A percentile compares a stretch with the other conserved stretches of the same genome.
Evolutionary conservation across 2,888 invertebrate genomes (phyloP).

Genomic region (Hydraecia micacea): DNA sequence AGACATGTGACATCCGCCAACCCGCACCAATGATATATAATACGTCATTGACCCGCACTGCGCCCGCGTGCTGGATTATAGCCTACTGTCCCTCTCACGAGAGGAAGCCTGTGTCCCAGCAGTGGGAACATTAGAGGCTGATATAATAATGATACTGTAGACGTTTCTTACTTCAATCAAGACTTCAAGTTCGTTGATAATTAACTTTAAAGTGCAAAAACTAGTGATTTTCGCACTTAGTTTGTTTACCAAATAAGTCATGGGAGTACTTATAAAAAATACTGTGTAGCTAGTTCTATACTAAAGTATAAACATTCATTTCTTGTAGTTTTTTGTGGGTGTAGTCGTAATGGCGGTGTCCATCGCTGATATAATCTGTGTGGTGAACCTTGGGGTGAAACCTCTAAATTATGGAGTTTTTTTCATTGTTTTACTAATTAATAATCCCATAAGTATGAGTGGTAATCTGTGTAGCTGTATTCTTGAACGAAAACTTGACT

Average conservation of each 20-base stretch:
- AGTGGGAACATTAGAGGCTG: no score
- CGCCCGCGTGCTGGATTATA: no score
- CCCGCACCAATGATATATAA: no score
- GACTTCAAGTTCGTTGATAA: not conserved
- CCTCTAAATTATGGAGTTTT: not conserved
- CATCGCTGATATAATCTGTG: constrained; percentile 1
- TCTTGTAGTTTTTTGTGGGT: constrained; percentile 30
- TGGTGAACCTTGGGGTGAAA: not conserved
- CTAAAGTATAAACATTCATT: not conserved
- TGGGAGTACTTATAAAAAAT: not conserved
- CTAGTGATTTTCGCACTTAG: not conserved
- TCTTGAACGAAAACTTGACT: not conserved
- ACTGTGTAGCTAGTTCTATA: no score
- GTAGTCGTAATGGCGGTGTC: not conserved
- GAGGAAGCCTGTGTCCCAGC: no score
- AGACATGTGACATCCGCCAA: no score
- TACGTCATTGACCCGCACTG: no score
- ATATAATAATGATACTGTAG: no score
- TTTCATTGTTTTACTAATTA: not conserved
- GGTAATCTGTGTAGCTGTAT: not conserved
- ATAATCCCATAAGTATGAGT: not conserved
- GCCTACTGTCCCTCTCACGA: no score
- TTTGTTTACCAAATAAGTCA: constrained; percentile 6
- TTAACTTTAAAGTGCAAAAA: not conserved
- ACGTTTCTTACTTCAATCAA: not conserved